phyloP scores from a whole-genome alignment of 2,113 vertebrate species.

The Calonectris borealis region DNA sequence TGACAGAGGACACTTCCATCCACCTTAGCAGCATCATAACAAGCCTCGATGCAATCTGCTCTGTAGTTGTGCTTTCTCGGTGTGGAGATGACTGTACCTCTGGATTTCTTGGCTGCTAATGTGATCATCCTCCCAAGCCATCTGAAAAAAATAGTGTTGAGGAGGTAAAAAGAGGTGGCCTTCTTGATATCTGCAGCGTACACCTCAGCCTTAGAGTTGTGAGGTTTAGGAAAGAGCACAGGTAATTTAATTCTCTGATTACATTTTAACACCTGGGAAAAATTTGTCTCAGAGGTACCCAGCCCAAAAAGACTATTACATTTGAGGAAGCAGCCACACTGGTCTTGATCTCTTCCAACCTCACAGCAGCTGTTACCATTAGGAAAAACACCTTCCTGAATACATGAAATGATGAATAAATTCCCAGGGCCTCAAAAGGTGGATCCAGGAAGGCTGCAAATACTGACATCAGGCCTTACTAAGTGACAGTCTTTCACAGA shows the following conservation, averaged over 20 bases:
- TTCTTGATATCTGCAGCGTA: background rate
- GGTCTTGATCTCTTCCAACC: background rate
- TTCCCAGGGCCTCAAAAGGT: background rate
- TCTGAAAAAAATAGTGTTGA: background rate
- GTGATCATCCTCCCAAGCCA: background rate
- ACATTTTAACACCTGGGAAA: background rate
- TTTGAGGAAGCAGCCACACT: background rate
- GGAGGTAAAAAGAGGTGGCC: background rate
- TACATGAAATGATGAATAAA: background rate
- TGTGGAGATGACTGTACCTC: background rate
- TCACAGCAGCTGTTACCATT: background rate
- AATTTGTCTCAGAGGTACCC: background rate
- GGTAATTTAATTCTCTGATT: background rate
- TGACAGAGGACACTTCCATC: background rate
- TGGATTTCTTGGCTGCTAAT: background rate
- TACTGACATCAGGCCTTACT: background rate
- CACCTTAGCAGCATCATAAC: background rate
- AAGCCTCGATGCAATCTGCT: background rate
- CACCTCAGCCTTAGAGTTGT: background rate
- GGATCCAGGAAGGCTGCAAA: background rate
- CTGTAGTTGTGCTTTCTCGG: background rate
- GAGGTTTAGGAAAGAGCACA: background rate
- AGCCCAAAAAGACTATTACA: background rate
- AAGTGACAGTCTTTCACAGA: background rate
- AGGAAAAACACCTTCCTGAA: background rate